Evolutionary conservation across 1,140 invertebrate genomes (phyloP), one percentile per base, ranked within the genome.

Genomic region (Cryptotermes secundus): DNA sequence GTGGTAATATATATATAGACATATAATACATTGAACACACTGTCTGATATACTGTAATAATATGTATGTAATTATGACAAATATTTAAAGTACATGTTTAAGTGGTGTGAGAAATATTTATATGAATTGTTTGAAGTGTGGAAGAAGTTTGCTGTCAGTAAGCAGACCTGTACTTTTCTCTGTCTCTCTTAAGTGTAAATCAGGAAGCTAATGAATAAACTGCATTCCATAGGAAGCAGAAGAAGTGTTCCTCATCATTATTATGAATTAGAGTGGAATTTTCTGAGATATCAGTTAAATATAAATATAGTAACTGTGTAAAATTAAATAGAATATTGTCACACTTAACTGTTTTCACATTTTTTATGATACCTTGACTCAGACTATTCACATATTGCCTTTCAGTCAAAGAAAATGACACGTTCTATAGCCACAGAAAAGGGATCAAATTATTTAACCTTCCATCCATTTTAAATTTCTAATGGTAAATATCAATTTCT

Each of bases 231-330:
- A 72, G 59, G 59, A 72, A 72, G n/a, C 59, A 72, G 59, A 12
- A 72, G 26, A 72, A 72, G 16, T 72, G 59, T 72, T 72, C 59
- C 59, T 72, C 31, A n/a, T n/a, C n/a, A 72, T 49, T 49, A 19
- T 19, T 59, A 22, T 59, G 53, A 24, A 59, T 59, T 59, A 59
- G 53, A 59, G 59, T 72, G 59, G 59, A 16, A 72, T 72, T 72
- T 38, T 72, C 59, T 72, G 59, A n/a, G 59, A n/a, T 72, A n/a
- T 72, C 26, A 49, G 45, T 72, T 59, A 31, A 72, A n/a, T 72
- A n/a, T 31, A 72, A 72, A 31, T 72, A 24, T n/a, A n/a, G n/a
- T n/a, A 59, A 72, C 14, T 31, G 59, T 72, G 59, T 72, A n/a
- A 72, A 72, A 6, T 31, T 26, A 31, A 65, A 72, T 72, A 72